Percentiles rank a stretch among this genome's conserved stretches.
These are phyloP conservation scores for Microchrysa polita DNA, from an alignment of 2,888 invertebrate species.

Conservation along the genomic window DNA sequence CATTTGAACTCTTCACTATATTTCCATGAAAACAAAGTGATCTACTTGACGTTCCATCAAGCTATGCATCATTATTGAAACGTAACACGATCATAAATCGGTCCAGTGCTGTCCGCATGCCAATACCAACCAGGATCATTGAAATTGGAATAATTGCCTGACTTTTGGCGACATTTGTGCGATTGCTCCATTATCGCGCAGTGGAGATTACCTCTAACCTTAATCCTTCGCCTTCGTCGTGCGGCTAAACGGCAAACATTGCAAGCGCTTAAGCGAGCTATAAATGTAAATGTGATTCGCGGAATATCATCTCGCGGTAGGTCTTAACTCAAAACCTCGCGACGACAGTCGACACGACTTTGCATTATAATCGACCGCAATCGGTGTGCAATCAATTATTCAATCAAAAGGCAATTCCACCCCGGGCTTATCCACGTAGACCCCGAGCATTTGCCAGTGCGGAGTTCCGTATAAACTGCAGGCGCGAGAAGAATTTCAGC, in stretches of 20 bases:
- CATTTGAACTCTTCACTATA: constrained; percentile 20
- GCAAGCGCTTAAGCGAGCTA: constrained; percentile 7
- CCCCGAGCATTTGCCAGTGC: background rate
- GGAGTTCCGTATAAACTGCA: background rate
- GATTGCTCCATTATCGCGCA: constrained; percentile 33
- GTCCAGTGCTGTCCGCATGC: constrained; percentile 10
- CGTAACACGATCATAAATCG: constrained; percentile 26
- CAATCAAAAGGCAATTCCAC: constrained; percentile 42
- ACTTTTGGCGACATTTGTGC: constrained; percentile 33
- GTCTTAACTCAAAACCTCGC: constrained; percentile 42
- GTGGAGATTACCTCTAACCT: constrained; percentile 36
- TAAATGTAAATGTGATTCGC: constrained; percentile 42
- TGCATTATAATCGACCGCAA: constrained; percentile 44
- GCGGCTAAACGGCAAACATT: background rate
- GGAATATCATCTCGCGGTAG: constrained; percentile 43
- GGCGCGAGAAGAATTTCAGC: constrained; percentile 17
- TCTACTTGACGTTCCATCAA: constrained; percentile 27
- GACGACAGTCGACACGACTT: constrained; percentile 42
- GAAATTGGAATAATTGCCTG: constrained; percentile 35
- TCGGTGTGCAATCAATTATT: constrained; percentile 45
- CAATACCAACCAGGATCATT: background rate
- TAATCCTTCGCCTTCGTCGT: constrained; percentile 23
- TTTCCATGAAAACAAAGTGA: constrained; percentile 41
- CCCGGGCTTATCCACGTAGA: constrained; percentile 35
- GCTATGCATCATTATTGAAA: constrained; percentile 36